Base-by-base conservation (phyloP, 2,797 vertebrate genomes). In the Spea hammondii region DNA sequence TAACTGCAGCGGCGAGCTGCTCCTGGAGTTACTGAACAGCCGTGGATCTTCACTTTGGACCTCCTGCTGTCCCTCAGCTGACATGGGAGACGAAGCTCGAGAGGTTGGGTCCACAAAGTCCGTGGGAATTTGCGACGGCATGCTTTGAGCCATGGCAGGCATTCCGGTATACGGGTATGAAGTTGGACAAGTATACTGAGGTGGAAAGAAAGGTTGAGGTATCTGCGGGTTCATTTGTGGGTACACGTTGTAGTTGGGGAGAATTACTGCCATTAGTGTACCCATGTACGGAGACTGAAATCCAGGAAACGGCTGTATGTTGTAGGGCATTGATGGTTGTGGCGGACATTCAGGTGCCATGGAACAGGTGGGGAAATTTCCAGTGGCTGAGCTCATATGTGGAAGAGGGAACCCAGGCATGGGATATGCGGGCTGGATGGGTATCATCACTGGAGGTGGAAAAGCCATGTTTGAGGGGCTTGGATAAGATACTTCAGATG, bases 1-100 rank as follows among this genome's bases (percentile, higher is more conserved):
- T 60, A 97, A 89, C 87, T 96, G 95, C 32, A 97, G 88, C 0
- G 95, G 93, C 4, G 95, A 97, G 85, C 95, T 98, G 60, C 91
- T 94, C 77, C 92, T 87, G 0, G 95, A 96, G 85, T 92, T 94
- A 62, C 90, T 93, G 73, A 92, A 89, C 17, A 93, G 86, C 0
- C 85, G 88, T 0, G 86, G 89, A 60, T 74, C 83, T 6, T 77
- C 65, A 1, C 11, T 6, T 0, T 5, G 72, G 0, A 14, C 5
- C 74, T 84, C 87, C 76, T 82, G 79, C 8, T 76, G 77, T 8
- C 77, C 79, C 65, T 86, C 85, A 2, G 13, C 0, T 0, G 62
- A 79, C 67, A 77, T 3, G 5, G 46, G 74, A 62, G n/a, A 65
- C 32, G 73, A 64, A 51, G 69, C 53, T 32, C 74, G 78, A 11